Percentiles rank a stretch among this genome's conserved stretches.
phyloP scores from a whole-genome alignment of 92 coral and sea anemone species.

The Phenganax stokvisi region DNA sequence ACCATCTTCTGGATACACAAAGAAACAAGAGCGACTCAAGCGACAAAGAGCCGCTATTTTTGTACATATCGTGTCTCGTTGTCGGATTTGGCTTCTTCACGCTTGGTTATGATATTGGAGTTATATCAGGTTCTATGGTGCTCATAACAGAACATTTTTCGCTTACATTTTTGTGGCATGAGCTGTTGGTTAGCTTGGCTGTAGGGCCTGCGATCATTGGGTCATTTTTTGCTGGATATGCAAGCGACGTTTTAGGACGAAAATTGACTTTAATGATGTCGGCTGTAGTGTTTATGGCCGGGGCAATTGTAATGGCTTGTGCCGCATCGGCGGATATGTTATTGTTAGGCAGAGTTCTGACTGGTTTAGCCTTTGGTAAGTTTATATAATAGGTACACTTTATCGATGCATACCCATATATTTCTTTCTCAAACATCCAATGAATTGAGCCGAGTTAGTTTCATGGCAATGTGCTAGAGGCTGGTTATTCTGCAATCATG shows the following conservation, averaged over 20 bases:
- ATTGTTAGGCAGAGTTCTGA: slow-evolving; percentile 63
- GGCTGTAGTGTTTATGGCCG: slow-evolving; percentile 64
- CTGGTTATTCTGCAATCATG: no score
- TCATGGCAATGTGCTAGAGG: no score
- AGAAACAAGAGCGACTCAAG: neutral
- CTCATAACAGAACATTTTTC: slow-evolving; percentile 60
- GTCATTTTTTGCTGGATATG: slow-evolving; percentile 59
- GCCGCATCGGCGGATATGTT: slow-evolving; percentile 58
- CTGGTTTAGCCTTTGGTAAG: slow-evolving; percentile 85
- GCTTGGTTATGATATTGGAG: slow-evolving; percentile 87
- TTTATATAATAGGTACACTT: neutral
- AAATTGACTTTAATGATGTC: slow-evolving; percentile 60
- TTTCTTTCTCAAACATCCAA: neutral
- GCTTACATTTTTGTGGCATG: slow-evolving; percentile 72
- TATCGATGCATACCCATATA: neutral
- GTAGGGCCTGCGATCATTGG: slow-evolving; percentile 80
- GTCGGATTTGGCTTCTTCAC: slow-evolving; percentile 80
- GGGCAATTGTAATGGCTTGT: slow-evolving; percentile 80
- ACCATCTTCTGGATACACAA: neutral
- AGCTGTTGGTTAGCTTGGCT: slow-evolving; percentile 69
- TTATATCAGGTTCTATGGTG: slow-evolving; percentile 86
- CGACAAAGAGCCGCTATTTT: slow-evolving; percentile 21
- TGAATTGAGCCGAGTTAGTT: neutral
- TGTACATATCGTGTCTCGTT: slow-evolving; percentile 52
- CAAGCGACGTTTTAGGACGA: slow-evolving; percentile 65